A percentile compares a stretch with the other conserved stretches of the same genome.
These are phyloP conservation scores for Atlantisia rogersi DNA, from an alignment of 2,113 vertebrate species.

Conservation along the genomic window DNA sequence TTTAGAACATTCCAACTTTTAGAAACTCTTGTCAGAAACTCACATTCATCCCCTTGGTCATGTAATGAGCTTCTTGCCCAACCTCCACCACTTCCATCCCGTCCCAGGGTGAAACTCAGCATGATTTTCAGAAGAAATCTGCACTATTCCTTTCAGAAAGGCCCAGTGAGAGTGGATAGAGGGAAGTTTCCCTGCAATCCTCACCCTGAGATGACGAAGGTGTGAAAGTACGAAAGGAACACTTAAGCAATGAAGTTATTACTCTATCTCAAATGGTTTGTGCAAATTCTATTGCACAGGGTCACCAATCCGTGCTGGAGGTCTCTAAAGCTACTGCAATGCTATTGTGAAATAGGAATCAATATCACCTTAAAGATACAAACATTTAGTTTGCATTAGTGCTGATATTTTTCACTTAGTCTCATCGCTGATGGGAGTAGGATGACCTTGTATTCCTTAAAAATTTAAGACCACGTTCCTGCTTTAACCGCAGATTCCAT, in stretches of 20 bases:
- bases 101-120: rapidly evolving
- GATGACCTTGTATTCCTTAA: background rate
- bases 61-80: background rate
- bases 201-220: background rate
- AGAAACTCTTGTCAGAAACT: background rate
- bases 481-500: background rate
- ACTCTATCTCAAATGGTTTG: rapidly evolving
- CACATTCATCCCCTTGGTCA: background rate
- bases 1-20: background rate
- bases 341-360: background rate
- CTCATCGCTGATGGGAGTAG: background rate
- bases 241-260: background rate
- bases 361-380: background rate
- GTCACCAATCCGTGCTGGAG: background rate
- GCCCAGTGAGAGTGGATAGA: background rate
- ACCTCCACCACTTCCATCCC: background rate
- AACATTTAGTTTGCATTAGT: background rate
- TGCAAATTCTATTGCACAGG: background rate
- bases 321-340: background rate
- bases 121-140: background rate
- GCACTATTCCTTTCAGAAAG: background rate
- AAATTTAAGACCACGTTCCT: background rate
- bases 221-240: background rate
- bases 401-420: background rate
- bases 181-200: background rate